Evolutionary conservation across 2,113 vertebrate genomes (phyloP).

Genomic region (Emydocephalus ijimae): DNA sequence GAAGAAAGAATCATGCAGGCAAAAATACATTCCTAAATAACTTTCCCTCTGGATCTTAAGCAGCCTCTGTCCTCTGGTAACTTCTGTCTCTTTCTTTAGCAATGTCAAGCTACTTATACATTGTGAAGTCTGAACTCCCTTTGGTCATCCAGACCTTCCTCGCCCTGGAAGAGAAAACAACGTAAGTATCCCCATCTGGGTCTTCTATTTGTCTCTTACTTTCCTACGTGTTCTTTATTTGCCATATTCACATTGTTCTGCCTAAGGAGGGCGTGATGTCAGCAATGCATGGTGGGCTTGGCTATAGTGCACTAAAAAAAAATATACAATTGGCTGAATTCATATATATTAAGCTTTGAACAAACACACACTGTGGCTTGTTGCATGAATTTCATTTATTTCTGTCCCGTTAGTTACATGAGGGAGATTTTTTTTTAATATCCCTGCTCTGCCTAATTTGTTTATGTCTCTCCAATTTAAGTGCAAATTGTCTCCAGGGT

Average conservation of each 20-base stretch:
- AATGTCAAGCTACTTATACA: conserved; percentile 99
- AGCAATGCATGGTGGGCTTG: background rate
- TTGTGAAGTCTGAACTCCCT: conserved; percentile 95
- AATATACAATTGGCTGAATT: background rate
- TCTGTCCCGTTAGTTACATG: too few relatives aligned
- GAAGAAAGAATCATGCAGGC: background rate
- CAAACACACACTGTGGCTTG: background rate
- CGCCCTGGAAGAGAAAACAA: conserved; percentile 75
- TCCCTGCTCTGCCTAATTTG: background rate
- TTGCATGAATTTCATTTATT: background rate
- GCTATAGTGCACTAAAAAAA: background rate
- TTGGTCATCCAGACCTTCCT: conserved; percentile 96
- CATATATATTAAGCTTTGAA: background rate
- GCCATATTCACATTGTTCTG: background rate
- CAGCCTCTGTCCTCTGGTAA: background rate
- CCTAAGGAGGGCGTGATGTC: background rate
- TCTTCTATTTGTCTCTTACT: background rate
- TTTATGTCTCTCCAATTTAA: background rate
- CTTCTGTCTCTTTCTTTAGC: conserved; percentile 66
- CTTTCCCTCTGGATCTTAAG: background rate
- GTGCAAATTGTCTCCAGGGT: background rate
- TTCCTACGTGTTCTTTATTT: too few relatives aligned
- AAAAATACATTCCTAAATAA: background rate
- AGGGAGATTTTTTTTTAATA: background rate
- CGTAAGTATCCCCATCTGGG: conserved; percentile 74